A percentile compares a stretch with the other conserved stretches of the same genome.
Evolutionary conservation across 2,888 invertebrate genomes (phyloP).

Genomic region (Punctoribates punctum): DNA sequence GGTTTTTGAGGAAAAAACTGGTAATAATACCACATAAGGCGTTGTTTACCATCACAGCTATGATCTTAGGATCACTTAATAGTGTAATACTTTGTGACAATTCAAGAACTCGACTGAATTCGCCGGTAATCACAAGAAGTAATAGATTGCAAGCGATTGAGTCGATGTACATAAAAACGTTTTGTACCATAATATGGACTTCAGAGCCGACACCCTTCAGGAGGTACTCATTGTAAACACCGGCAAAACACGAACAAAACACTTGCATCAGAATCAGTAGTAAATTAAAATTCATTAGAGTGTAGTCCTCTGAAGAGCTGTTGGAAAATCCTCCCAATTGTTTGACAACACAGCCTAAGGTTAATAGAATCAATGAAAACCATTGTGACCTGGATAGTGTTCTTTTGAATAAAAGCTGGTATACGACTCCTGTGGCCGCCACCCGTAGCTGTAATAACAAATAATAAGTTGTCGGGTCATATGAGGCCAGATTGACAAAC

Average conservation of each 20-base stretch:
- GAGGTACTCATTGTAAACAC: slow-evolving; percentile 91
- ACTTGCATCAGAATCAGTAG: slow-evolving; percentile 56
- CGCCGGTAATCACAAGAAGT: slow-evolving; percentile 59
- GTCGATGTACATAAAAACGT: slow-evolving; percentile 90
- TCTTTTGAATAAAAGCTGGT: slow-evolving; percentile 85
- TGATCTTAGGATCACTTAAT: slow-evolving; percentile 59
- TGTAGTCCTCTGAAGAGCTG: neutral
- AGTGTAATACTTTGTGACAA: slow-evolving; percentile 45
- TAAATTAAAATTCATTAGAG: slow-evolving; percentile 41
- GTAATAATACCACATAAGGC: slow-evolving; percentile 88
- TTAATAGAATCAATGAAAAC: slow-evolving; percentile 79
- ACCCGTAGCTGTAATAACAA: slow-evolving; percentile 83
- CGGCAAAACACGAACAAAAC: slow-evolving; percentile 86
- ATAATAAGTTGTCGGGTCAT: slow-evolving; percentile 93
- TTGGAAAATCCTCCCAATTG: slow-evolving; percentile 60
- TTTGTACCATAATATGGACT: slow-evolving; percentile 86
- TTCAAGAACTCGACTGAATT: slow-evolving; percentile 1
- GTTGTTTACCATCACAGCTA: slow-evolving; percentile 80
- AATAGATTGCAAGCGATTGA: slow-evolving; percentile 85
- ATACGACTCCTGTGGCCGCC: slow-evolving; percentile 83
- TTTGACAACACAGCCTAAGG: slow-evolving; percentile 85
- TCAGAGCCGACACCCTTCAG: slow-evolving; percentile 78
- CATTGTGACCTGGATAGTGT: slow-evolving; percentile 75
- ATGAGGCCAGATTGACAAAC: slow-evolving; percentile 80
- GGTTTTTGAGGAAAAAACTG: slow-evolving; percentile 83